These are phyloP conservation scores for Leptocoma aspasia DNA, from an alignment of 2,113 vertebrate species.

Conservation along the genomic window DNA sequence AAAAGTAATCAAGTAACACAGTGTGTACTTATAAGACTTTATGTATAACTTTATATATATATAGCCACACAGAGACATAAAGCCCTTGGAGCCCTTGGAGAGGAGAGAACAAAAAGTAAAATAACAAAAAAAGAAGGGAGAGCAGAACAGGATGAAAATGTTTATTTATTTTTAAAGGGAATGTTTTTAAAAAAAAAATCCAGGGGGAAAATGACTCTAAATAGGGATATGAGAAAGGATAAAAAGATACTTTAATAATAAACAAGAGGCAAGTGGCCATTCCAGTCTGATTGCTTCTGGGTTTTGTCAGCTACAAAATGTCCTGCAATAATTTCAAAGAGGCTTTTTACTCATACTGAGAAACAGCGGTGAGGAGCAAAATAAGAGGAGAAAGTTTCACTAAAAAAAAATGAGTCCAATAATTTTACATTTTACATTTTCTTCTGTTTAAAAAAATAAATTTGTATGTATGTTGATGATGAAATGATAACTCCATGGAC, in stretches of 20 bases:
- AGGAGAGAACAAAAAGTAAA: neutral
- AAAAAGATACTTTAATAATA: neutral
- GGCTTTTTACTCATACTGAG: neutral
- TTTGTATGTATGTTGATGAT: neutral
- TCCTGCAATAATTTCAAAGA: neutral
- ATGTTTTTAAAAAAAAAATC: neutral
- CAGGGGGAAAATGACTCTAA: fast-evolving
- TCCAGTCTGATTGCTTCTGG: neutral
- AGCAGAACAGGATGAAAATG: neutral
- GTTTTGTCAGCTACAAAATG: neutral
- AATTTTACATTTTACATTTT: neutral
- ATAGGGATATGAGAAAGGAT: neutral
- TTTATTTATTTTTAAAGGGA: neutral
- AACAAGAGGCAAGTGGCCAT: neutral
- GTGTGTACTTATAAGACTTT: neutral
- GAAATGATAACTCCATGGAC: neutral
- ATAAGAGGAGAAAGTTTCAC: neutral
- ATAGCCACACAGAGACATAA: neutral
- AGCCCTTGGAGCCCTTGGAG: no score
- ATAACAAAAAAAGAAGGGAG: neutral
- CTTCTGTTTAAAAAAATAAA: neutral
- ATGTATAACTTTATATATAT: neutral
- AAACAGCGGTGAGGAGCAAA: neutral
- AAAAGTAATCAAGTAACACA: neutral
- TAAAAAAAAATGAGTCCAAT: neutral